A percentile compares a stretch with the other conserved stretches of the same genome.
These are phyloP conservation scores for Phymatocera aterrima DNA, from an alignment of 2,888 invertebrate species.

Conservation along the genomic window DNA sequence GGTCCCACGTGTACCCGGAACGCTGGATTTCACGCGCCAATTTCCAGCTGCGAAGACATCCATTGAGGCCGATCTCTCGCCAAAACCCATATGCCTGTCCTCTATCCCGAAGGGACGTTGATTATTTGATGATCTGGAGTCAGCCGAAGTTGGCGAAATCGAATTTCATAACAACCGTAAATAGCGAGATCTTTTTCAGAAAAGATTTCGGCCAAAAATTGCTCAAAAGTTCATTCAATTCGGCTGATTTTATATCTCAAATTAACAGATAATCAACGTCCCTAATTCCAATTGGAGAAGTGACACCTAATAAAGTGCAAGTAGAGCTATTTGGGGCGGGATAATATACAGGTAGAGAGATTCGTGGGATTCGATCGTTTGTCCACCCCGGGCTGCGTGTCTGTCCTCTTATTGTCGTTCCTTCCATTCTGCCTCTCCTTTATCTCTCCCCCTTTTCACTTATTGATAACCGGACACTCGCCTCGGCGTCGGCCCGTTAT, in stretches of 20 bases:
- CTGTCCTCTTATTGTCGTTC: background rate
- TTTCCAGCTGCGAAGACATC: background rate
- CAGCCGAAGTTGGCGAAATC: too few relatives aligned
- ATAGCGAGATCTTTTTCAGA: too few relatives aligned
- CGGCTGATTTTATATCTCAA: background rate
- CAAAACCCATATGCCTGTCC: too few relatives aligned
- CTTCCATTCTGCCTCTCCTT: background rate
- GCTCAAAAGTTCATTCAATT: too few relatives aligned
- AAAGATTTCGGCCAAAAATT: too few relatives aligned
- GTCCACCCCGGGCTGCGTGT: slow-evolving; percentile 30
- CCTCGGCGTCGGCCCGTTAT: background rate
- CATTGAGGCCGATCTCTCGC: too few relatives aligned
- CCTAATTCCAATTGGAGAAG: too few relatives aligned
- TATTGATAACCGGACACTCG: background rate
- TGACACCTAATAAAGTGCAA: background rate
- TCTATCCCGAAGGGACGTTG: too few relatives aligned
- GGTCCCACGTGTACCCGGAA: background rate
- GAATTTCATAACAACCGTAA: too few relatives aligned
- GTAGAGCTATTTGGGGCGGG: background rate
- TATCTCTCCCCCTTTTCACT: slow-evolving; percentile 6
- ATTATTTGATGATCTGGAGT: too few relatives aligned
- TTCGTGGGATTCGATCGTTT: slow-evolving; percentile 32
- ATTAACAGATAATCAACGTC: too few relatives aligned
- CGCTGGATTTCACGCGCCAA: background rate
- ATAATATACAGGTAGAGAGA: background rate